Evolutionary conservation across 1,140 invertebrate species (phyloP).

Genomic region (Drosophila lini): DNA sequence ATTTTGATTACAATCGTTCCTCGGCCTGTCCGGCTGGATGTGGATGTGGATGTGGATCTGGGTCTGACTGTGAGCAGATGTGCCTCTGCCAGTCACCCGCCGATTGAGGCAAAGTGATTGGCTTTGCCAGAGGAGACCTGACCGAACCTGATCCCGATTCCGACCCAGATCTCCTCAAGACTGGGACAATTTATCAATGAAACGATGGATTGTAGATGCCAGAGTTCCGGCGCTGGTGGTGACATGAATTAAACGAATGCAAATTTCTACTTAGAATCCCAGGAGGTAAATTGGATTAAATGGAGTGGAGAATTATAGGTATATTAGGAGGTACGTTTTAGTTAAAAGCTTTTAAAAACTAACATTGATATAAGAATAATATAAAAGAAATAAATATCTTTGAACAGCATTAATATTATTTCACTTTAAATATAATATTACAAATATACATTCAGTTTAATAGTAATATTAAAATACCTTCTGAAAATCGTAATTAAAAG

Average conservation of each 20-base stretch:
- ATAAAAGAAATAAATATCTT: too few relatives aligned
- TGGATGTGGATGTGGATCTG: constrained; percentile 3
- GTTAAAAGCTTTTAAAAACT: neutral
- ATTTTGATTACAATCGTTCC: constrained; percentile 81
- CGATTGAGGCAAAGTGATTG: constrained; percentile 77
- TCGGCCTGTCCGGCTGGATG: constrained; percentile 45
- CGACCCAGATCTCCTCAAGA: constrained; percentile 36
- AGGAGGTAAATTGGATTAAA: constrained; percentile 30
- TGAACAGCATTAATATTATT: too few relatives aligned
- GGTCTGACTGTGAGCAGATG: constrained; percentile 54
- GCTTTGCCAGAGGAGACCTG: constrained; percentile 8
- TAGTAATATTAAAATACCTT: too few relatives aligned
- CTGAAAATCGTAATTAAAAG: too few relatives aligned
- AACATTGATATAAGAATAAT: too few relatives aligned
- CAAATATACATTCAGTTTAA: neutral
- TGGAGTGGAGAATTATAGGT: neutral
- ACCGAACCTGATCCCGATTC: constrained; percentile 22
- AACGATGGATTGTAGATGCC: constrained; percentile 65
- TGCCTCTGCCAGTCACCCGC: constrained; percentile 25
- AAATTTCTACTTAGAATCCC: constrained; percentile 58
- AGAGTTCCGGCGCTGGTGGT: constrained; percentile 16
- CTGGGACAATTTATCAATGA: constrained; percentile 76
- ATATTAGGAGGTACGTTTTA: neutral
- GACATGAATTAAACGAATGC: constrained; percentile 46
- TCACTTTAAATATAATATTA: neutral